Percentiles rank a stretch among this genome's conserved stretches.
These are phyloP conservation scores for Furcula furcula DNA, from an alignment of 2,888 invertebrate genomes.

Conservation along the genomic window DNA sequence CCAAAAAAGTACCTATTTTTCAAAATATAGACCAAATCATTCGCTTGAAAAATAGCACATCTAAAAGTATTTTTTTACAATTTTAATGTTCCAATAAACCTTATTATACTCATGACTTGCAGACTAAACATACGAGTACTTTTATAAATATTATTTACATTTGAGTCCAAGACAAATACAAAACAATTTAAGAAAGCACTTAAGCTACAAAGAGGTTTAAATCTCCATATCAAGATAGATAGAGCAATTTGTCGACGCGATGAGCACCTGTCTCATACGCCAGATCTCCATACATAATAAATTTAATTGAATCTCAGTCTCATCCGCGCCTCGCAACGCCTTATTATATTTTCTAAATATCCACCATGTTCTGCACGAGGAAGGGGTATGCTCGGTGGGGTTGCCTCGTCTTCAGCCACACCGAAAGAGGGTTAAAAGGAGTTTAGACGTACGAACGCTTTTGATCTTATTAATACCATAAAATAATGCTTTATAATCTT, in stretches of 20 bases:
- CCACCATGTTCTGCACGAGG: constrained; percentile 64
- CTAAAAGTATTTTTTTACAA: no score
- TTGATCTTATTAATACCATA: constrained; percentile 89
- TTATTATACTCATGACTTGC: no score
- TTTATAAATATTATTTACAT: no score
- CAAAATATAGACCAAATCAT: no score
- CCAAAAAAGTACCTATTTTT: no score
- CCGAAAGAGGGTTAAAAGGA: constrained; percentile 81
- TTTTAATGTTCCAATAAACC: no score
- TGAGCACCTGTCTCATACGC: constrained; percentile 70
- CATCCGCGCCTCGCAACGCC: constrained; percentile 66
- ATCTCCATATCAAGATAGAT: constrained; percentile 44
- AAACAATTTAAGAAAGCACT: constrained; percentile 13
- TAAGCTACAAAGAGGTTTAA: constrained; percentile 37
- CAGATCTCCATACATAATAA: constrained; percentile 80
- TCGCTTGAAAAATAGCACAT: no score
- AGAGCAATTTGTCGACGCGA: constrained; percentile 67
- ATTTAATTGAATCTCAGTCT: constrained; percentile 79
- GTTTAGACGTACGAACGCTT: constrained; percentile 84
- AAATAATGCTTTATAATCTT: constrained; percentile 89
- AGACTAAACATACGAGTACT: no score
- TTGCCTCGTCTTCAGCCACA: constrained; percentile 75
- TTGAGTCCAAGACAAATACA: no score
- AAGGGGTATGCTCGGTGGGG: constrained; percentile 38
- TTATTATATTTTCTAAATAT: constrained; percentile 79